Evolutionary conservation across 2,888 invertebrate species (phyloP), one percentile per base, ranked within the genome.

Genomic region (Xiphydria camelus): DNA sequence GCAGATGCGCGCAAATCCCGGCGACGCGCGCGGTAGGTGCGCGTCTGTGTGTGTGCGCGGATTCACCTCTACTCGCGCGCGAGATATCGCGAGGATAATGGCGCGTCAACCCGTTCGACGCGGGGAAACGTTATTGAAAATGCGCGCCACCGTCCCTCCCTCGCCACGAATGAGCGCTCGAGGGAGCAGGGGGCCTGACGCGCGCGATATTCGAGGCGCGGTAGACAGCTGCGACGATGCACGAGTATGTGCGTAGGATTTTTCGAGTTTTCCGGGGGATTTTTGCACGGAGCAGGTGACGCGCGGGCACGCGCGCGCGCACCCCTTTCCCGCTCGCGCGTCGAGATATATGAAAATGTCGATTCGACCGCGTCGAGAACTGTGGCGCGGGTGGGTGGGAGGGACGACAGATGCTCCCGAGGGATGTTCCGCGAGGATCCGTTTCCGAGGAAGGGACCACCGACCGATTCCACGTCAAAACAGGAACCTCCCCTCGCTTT

Each of bases 291-390:
- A 41, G 65, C 71, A 69, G 71, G 66, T 68, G 66, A 61, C 64
- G 60, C n/a, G n/a, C 56, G 53, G 67, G 70, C 71, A 70, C 69
- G 66, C 68, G 69, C 65, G 62, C 25, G 17, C 51, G 19, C 9
- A 32, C n/a, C 22, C 15, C 33, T 41, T 41, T 41, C 25, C 53
- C 42, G 40, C 43, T 42, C 49, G 47, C 49, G 49, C 49, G 42
- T 46, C 47, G 37, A 51, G 58, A 63, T 53, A 57, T 62, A 64
- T 56, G 60, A 51, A 54, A 56, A 61, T 59, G 55, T 51, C 45
- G 58, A 55, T 56, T 37, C 47, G 31, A 41, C 19, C 41, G 7
- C 17, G 36, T 32, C 35, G 34, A 18, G 42, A 29, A 31, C 38
- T 22, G 31, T 33, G 17, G 17, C n/a, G 17, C 4, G 17, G 41